These are phyloP conservation scores for Myripristis jacobus DNA, from an alignment of 2,797 vertebrate genomes.

Conservation along the genomic window DNA sequence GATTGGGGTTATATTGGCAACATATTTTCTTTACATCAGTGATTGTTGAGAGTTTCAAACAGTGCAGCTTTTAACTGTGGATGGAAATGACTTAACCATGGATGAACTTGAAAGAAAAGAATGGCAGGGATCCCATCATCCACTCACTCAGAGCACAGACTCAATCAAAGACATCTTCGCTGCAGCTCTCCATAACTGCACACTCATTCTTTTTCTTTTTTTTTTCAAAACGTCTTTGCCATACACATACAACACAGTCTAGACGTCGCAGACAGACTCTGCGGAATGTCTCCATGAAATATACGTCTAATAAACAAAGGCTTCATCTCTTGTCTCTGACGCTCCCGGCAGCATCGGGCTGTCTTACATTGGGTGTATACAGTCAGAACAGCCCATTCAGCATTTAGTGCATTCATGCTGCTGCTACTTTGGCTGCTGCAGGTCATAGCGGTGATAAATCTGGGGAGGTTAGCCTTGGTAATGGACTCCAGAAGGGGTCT, in stretches of 20 bases:
- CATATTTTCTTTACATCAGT: slow-evolving; percentile 43
- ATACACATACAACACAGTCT: slow-evolving; percentile 28
- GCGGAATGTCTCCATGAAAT: slow-evolving; percentile 48
- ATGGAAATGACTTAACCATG: slow-evolving; percentile 55
- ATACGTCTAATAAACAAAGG: slow-evolving; percentile 56
- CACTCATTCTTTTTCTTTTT: slow-evolving; percentile 29
- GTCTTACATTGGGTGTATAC: slow-evolving; percentile 26
- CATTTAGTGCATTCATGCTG: slow-evolving; percentile 48
- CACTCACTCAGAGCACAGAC: slow-evolving; percentile 29
- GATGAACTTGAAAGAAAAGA: slow-evolving; percentile 60
- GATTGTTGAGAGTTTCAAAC: slow-evolving; percentile 57
- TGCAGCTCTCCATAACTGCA: slow-evolving; percentile 34
- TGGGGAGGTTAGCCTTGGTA: slow-evolving; percentile 77
- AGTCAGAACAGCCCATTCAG: slow-evolving; percentile 61
- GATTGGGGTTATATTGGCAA: slow-evolving; percentile 29
- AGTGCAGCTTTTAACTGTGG: slow-evolving; percentile 36
- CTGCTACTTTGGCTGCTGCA: slow-evolving; percentile 75
- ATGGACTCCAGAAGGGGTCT: slow-evolving; percentile 80
- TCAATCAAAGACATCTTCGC: slow-evolving; percentile 54
- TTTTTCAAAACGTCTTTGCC: slow-evolving; percentile 29
- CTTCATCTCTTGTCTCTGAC: slow-evolving; percentile 36
- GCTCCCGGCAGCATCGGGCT: slow-evolving; percentile 18
- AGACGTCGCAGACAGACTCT: slow-evolving; percentile 13
- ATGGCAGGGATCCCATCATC: slow-evolving; percentile 60
- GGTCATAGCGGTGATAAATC: slow-evolving; percentile 79